Evolutionary conservation across 2,113 vertebrate species (phyloP).

Genomic region (Grallaria varia): DNA sequence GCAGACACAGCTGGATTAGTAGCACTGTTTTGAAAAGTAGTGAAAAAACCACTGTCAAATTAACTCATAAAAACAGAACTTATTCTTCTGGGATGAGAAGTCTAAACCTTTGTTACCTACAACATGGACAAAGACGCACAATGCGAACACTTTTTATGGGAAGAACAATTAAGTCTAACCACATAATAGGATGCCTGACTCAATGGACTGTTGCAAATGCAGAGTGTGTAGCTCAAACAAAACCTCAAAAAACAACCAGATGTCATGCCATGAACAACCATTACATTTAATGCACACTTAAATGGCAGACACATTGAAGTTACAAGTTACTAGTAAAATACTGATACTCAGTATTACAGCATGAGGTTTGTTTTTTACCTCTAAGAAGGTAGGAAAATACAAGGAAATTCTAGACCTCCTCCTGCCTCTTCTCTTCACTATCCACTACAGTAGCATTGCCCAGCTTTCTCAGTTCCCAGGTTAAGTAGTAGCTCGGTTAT

Average conservation of each 20-base stretch:
- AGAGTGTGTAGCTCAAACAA: not conserved
- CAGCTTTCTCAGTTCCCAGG: not conserved
- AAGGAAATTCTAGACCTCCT: not conserved
- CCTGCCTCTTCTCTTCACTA: not conserved
- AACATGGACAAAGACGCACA: not conserved
- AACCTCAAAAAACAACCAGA: not conserved
- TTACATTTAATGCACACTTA: not conserved
- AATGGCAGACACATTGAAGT: not conserved
- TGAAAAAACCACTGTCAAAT: not conserved
- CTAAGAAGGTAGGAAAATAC: not conserved
- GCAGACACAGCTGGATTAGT: not conserved
- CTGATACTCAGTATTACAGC: not conserved
- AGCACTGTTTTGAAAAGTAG: not conserved
- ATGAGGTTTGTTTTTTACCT: not conserved
- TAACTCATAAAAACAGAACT: not conserved
- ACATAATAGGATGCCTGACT: not conserved
- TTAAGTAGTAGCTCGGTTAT: not conserved
- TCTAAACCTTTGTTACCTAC: not conserved
- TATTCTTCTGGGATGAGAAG: not conserved
- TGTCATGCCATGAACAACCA: not conserved
- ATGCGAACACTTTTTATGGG: not conserved
- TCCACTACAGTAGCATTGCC: not conserved
- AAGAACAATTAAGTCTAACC: not conserved
- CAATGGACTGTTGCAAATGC: not conserved
- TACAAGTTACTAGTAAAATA: not conserved